phyloP scores from a whole-genome alignment of 2,797 vertebrate genomes.

The Pipistrellus pipistrellus region DNA sequence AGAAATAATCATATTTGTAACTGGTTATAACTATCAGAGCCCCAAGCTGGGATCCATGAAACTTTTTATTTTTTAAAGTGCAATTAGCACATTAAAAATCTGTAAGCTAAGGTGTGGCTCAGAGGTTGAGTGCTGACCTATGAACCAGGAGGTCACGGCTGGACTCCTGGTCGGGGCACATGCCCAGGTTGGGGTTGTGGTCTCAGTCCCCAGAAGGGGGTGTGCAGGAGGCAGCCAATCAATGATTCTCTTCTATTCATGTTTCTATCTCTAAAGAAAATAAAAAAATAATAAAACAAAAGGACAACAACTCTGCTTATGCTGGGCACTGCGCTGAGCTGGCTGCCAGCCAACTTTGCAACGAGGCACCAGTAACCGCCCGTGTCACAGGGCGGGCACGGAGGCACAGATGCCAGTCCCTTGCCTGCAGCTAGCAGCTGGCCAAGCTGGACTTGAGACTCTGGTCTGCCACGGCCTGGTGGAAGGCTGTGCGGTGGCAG shows the following conservation, averaged over 20 bases:
- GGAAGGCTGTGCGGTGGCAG: background rate
- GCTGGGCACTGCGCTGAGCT: background rate
- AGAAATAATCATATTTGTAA: background rate
- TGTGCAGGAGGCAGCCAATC: background rate
- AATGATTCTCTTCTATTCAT: background rate
- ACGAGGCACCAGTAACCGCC: background rate
- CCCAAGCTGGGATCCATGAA: background rate
- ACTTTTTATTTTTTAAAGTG: background rate
- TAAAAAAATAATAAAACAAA: background rate
- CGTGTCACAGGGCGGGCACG: background rate
- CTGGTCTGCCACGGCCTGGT: accelerated
- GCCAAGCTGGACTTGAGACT: background rate
- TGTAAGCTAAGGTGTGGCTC: background rate
- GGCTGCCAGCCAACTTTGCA: background rate
- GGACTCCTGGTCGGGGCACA: background rate
- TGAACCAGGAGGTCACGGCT: background rate
- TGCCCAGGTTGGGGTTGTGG: background rate
- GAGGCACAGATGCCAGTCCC: background rate
- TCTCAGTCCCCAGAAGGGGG: background rate
- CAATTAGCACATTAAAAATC: background rate
- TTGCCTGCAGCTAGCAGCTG: background rate
- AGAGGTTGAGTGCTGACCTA: background rate
- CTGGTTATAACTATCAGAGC: background rate
- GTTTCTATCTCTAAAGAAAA: background rate
- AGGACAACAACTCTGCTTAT: background rate